Percentiles rank a stretch among this genome's conserved stretches.
phyloP scores from a whole-genome alignment of 1,140 invertebrate species.

The Himalopsyche phryganea region DNA sequence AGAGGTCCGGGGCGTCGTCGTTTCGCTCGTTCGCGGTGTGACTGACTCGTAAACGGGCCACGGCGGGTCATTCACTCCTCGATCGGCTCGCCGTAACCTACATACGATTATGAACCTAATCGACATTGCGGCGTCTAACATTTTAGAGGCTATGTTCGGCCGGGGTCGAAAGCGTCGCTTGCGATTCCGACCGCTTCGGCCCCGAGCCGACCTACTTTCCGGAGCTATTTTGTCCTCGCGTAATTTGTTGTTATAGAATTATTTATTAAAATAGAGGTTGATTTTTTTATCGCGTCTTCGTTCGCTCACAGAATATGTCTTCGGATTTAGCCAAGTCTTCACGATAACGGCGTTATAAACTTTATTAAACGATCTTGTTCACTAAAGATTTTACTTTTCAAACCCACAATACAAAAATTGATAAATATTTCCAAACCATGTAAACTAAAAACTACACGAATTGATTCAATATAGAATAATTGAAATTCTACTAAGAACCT shows the following conservation, averaged over 20 bases:
- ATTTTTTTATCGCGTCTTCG: conserved; percentile 12
- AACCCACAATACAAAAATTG: no score
- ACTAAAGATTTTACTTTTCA: no score
- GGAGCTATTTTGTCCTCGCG: conserved; percentile 35
- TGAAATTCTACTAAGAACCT: no score
- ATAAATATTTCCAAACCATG: no score
- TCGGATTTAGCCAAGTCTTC: no score
- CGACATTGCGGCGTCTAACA: not conserved
- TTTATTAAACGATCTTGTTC: no score
- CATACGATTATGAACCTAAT: conserved; percentile 16
- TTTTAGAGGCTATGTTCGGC: conserved; percentile 8
- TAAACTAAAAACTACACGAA: no score
- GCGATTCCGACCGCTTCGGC: conserved; percentile 27
- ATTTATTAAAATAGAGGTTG: conserved; percentile 19
- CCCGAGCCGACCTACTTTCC: conserved; percentile 33
- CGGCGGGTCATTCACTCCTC: conserved; percentile 49
- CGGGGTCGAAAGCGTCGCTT: not conserved
- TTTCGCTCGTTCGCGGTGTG: conserved; percentile 32
- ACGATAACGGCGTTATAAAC: no score
- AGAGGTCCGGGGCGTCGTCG: conserved; percentile 15
- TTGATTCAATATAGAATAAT: no score
- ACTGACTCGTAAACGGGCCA: conserved; percentile 50
- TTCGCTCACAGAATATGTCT: no score
- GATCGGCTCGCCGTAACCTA: conserved; percentile 22
- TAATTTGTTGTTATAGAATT: conserved; percentile 31